Evolutionary conservation across 2,888 invertebrate genomes (phyloP), one percentile per base, ranked within the genome.

Genomic region (Cryptocheilus praepositus): DNA sequence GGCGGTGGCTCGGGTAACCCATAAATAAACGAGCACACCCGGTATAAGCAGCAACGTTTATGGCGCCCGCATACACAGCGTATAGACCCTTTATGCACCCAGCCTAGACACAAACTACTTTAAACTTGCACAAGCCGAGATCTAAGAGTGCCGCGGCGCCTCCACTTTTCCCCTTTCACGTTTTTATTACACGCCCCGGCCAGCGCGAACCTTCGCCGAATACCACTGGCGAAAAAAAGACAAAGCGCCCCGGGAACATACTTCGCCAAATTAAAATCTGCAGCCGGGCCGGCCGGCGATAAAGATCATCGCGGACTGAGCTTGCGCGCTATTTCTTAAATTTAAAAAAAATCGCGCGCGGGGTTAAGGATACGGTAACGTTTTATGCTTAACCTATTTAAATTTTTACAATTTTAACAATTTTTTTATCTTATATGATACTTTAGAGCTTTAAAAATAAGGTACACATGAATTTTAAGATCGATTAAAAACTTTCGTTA

Each of bases 11-110:
- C 21, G 73, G 67, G 76, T 77, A 77, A 77, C 67, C 68, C 79
- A 79, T 84, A 84, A 83, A 84, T 84, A 84, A 83, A 76, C 71
- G 73, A 83, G 73, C 67, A 66, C 75, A 72, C 68, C 72, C 74
- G 67, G 72, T 76, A 76, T 76, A 74, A 67, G 76, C 22, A 61
- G 55, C 69, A 79, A 77, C 77, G 76, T 81, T 83, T 80, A 81
- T 83, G 73, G 74, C 76, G 46, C 73, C 73, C 75, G 67, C 80
- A 73, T 76, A 74, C 76, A 77, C 71, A 66, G 65, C 70, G 66
- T 71, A 73, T 68, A 69, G 65, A 78, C 63, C 64, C 67, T 73
- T 70, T 74, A 64, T 70, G 70, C 71, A 77, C 76, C 58, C 61
- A 45, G 66, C 66, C 70, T 73, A 81, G 77, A 79, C 73, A 70